phyloP scores from a whole-genome alignment of 2,888 invertebrate genomes.

The Cyaniris semiargus region DNA sequence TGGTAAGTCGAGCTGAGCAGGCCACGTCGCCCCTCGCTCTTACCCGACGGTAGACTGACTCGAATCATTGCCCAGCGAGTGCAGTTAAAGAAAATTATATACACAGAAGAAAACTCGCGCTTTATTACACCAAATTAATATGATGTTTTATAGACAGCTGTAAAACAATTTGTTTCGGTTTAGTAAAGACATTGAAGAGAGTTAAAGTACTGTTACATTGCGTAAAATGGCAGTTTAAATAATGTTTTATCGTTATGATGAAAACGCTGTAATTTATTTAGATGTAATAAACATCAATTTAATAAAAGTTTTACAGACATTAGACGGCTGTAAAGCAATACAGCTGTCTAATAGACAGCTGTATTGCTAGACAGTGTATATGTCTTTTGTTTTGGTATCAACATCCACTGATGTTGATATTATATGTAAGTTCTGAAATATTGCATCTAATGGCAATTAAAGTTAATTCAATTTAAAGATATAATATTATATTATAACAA shows the following conservation, averaged over 20 bases:
- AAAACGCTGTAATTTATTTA: no score
- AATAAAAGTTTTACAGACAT: no score
- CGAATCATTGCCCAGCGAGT: constrained; percentile 27
- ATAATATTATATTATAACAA: no score
- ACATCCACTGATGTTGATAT: no score
- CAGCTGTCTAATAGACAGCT: no score
- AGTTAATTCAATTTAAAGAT: no score
- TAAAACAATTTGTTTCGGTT: background rate
- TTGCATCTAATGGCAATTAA: no score
- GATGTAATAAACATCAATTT: no score
- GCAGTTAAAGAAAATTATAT: constrained; percentile 14
- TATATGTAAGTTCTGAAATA: no score
- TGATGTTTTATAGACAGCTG: background rate
- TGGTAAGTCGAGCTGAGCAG: constrained; percentile 39
- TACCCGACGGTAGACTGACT: constrained; percentile 56
- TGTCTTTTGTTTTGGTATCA: no score
- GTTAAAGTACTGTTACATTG: background rate
- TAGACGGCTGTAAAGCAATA: no score
- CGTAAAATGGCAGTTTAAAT: background rate
- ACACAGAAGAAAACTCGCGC: background rate
- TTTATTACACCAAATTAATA: constrained; percentile 1
- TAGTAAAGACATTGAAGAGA: background rate
- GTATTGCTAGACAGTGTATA: no score
- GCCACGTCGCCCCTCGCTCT: constrained; percentile 62
- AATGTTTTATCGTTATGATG: background rate